A percentile compares a stretch with the other conserved stretches of the same genome.
phyloP scores from a whole-genome alignment of 2,113 vertebrate species.

The Natator depressus region DNA sequence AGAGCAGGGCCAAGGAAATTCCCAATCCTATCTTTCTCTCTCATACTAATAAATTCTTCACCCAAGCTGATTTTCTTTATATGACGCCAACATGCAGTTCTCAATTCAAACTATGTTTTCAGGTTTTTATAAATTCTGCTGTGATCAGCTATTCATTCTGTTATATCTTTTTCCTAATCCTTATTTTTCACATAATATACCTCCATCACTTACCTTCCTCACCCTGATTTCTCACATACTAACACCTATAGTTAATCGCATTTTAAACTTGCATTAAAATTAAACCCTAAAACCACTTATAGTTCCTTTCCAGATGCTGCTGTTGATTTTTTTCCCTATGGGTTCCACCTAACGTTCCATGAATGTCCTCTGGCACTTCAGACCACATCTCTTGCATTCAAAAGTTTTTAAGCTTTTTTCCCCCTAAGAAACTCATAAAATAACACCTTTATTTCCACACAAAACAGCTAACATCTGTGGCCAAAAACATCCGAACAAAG shows the following conservation, averaged over 20 bases:
- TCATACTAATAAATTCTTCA: background rate
- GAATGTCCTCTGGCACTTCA: conserved; percentile 71
- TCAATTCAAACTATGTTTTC: conserved; percentile 56
- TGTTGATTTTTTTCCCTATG: conserved; percentile 67
- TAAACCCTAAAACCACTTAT: conserved; percentile 69
- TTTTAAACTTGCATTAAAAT: conserved; percentile 78
- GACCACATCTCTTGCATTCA: conserved; percentile 61
- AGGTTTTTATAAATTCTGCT: conserved; percentile 64
- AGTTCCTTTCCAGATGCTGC: conserved; percentile 82
- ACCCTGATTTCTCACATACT: conserved; percentile 65
- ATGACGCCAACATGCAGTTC: conserved; percentile 40
- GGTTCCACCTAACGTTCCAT: conserved; percentile 75
- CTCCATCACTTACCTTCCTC: conserved; percentile 64
- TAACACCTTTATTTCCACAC: conserved; percentile 79
- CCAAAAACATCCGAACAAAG: conserved; percentile 65
- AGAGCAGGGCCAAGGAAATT: background rate
- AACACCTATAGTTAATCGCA: conserved; percentile 78
- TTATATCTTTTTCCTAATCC: conserved; percentile 67
- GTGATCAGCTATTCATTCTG: conserved; percentile 59
- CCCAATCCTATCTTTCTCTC: background rate
- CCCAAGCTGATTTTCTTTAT: conserved; percentile 9
- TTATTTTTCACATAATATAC: conserved; percentile 51
- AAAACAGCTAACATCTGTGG: conserved; percentile 80
- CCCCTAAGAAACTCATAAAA: conserved; percentile 77
- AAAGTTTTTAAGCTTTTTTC: conserved; percentile 74